phyloP scores from a whole-genome alignment of 2,113 vertebrate species.

The Equus przewalskii region DNA sequence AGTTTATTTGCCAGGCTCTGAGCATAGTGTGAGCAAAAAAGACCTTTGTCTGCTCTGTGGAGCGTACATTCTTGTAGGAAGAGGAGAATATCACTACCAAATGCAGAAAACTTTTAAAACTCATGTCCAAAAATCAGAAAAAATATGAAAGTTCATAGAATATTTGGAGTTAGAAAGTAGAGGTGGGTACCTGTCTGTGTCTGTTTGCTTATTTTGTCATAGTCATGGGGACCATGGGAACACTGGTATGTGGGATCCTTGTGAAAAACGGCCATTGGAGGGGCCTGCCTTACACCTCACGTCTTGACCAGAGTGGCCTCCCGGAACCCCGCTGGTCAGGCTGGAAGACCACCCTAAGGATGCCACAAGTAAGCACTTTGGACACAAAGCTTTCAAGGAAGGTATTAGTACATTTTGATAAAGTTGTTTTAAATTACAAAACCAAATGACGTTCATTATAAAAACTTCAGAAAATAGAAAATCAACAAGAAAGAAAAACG shows the following conservation, averaged over 20 bases:
- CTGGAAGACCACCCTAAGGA: not conserved
- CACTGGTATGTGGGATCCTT: not conserved
- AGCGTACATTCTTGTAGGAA: not conserved
- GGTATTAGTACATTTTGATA: not conserved
- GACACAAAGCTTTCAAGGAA: not conserved
- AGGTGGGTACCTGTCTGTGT: not conserved
- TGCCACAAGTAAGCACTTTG: not conserved
- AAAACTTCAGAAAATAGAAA: not conserved
- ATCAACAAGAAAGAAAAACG: not conserved
- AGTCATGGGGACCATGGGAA: not conserved
- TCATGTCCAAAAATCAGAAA: not conserved
- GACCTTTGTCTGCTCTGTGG: not conserved
- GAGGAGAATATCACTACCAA: not conserved
- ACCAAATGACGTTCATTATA: not conserved
- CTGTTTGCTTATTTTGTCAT: not conserved
- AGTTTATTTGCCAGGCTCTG: not conserved
- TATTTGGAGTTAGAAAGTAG: not conserved
- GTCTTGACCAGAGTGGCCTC: not conserved
- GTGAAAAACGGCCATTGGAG: no score
- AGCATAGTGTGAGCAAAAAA: not conserved
- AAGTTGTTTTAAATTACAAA: not conserved
- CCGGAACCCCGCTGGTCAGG: not conserved
- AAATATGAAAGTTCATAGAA: not conserved
- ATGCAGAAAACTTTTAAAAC: not conserved
- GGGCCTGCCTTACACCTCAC: not conserved